A percentile compares a stretch with the other conserved stretches of the same genome.
phyloP scores from a whole-genome alignment of 2,113 vertebrate species.

The Erythrolamprus reginae region DNA sequence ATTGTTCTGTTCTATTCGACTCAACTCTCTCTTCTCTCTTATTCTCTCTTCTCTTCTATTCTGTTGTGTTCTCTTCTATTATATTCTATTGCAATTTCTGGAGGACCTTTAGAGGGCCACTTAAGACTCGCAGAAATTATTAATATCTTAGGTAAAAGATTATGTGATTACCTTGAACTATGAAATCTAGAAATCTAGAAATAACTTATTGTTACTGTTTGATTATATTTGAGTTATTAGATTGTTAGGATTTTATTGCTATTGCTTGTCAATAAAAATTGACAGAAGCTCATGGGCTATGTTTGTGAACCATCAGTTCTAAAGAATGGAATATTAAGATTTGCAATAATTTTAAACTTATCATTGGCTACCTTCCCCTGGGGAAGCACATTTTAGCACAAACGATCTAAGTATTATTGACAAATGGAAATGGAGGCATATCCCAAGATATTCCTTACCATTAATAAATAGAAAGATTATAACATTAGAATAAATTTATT shows the following conservation, averaged over 20 bases:
- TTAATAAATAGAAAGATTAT: not conserved
- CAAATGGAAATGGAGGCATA: not conserved
- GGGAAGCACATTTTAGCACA: not conserved
- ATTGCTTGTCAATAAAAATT: not conserved
- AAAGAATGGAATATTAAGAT: not conserved
- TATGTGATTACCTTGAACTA: not conserved
- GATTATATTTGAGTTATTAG: not conserved
- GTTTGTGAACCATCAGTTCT: not conserved
- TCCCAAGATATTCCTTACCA: not conserved
- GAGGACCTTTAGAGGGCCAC: not conserved
- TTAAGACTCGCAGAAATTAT: not conserved
- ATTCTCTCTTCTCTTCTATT: no score
- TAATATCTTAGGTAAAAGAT: not conserved
- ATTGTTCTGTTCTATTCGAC: no score
- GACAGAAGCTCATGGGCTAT: not conserved
- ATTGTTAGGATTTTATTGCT: not conserved
- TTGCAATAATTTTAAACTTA: not conserved
- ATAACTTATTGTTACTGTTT: not conserved
- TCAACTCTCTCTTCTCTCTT: no score
- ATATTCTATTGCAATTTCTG: not conserved
- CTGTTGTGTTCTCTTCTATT: no score
- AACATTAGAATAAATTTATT: not conserved
- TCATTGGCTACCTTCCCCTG: not conserved
- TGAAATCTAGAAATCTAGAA: not conserved
- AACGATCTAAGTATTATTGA: not conserved